These are phyloP conservation scores for Slavum lentiscoides DNA, from an alignment of 2,888 invertebrate genomes.

Conservation along the genomic window DNA sequence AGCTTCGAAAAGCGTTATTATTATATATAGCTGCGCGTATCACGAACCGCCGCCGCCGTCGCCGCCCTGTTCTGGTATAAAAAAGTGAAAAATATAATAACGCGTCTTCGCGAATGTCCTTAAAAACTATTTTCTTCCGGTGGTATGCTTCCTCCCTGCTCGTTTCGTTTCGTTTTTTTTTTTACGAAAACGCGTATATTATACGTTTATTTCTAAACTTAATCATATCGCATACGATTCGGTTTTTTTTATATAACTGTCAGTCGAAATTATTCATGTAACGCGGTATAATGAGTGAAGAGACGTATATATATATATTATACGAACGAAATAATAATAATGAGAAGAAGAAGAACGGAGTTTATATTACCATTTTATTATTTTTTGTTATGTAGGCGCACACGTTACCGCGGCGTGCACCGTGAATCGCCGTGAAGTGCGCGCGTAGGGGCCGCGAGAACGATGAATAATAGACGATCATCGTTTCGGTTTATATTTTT, in stretches of 20 bases:
- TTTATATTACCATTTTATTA: too few species aligned
- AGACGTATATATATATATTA: neutral
- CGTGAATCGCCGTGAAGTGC: too few species aligned
- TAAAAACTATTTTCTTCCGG: constrained; percentile 2
- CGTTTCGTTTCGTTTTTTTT: too few species aligned
- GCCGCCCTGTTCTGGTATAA: neutral
- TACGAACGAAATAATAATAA: neutral
- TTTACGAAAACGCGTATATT: neutral
- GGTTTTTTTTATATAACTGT: neutral
- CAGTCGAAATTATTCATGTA: constrained; percentile 14
- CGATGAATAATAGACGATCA: constrained; percentile 40
- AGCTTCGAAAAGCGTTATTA: constrained; percentile 16
- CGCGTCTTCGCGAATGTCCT: neutral
- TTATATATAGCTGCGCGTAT: constrained; percentile 22
- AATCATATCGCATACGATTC: neutral
- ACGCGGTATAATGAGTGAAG: neutral
- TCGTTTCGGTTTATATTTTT: constrained; percentile 25
- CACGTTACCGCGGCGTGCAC: too few species aligned
- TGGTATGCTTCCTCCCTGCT: neutral
- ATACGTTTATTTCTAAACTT: neutral
- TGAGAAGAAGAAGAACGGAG: neutral
- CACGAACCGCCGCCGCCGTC: constrained; percentile 1
- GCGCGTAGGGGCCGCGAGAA: too few species aligned
- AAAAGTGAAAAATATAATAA: neutral
- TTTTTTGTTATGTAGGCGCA: too few species aligned